These are phyloP conservation scores for Paedocypris micromegethes DNA, from an alignment of 2,797 vertebrate species.

Conservation along the genomic window DNA sequence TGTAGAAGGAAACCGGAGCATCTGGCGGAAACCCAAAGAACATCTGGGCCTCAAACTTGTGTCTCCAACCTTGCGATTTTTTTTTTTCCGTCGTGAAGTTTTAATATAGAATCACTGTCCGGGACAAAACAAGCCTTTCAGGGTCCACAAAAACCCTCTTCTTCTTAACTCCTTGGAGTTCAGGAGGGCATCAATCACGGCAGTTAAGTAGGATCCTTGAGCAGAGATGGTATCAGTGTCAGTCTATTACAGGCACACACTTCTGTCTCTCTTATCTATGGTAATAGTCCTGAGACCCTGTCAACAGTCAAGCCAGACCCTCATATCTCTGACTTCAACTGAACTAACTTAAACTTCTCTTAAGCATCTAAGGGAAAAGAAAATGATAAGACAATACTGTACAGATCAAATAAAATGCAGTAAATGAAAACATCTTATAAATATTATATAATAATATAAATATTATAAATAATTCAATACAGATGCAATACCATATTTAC, in stretches of 20 bases:
- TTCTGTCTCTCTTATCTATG: conserved; percentile 70
- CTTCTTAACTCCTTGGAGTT: conserved; percentile 44
- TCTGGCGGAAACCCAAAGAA: too few species aligned
- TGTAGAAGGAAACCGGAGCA: too few species aligned
- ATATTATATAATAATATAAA: too few species aligned
- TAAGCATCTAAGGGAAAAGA: too few species aligned
- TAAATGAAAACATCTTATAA: neutral
- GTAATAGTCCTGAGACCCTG: conserved; percentile 51
- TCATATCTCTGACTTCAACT: conserved; percentile 45
- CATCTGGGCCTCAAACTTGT: too few species aligned
- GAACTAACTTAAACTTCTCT: conserved; percentile 28
- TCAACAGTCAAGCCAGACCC: conserved; percentile 59
- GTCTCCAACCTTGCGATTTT: too few species aligned
- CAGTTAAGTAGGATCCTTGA: conserved; percentile 73
- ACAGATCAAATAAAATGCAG: neutral
- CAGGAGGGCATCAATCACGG: conserved; percentile 71
- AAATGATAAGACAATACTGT: neutral
- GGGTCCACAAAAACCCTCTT: conserved; percentile 33
- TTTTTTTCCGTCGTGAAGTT: conserved; percentile 46
- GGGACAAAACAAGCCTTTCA: conserved; percentile 36
- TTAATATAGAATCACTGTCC: conserved; percentile 41
- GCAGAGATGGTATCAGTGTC: conserved; percentile 70
- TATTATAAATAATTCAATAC: too few species aligned
- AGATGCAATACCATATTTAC: too few species aligned
- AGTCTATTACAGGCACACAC: conserved; percentile 68